A percentile compares a stretch with the other conserved stretches of the same genome.
Conservation (phyloP, 2,797 vertebrate genomes). For the Serranus cabrilla region DNA sequence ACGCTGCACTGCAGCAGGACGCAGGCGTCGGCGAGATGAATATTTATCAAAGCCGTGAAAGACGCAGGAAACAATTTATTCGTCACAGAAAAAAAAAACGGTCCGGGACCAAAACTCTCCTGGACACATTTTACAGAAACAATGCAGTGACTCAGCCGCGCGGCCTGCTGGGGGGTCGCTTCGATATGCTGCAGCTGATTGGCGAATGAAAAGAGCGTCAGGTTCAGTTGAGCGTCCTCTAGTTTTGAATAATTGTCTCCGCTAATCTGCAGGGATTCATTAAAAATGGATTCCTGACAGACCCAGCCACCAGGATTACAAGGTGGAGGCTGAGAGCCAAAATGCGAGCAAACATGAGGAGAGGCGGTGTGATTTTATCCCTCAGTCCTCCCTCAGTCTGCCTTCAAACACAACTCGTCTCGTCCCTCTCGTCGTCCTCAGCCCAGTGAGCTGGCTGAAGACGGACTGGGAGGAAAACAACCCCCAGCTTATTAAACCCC, state of each 20-base stretch:
- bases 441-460: constrained; percentile 46
- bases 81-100: constrained; percentile 37
- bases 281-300: constrained; percentile 46
- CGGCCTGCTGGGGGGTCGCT: not conserved
- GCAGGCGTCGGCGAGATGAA: constrained; percentile 49
- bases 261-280: constrained; percentile 68
- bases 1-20: constrained; percentile 57
- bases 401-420: constrained; percentile 38
- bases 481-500: constrained; percentile 61
- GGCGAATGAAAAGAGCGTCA: constrained; percentile 35
- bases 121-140: constrained; percentile 30
- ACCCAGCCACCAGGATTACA: constrained; percentile 34
- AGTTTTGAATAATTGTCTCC: constrained; percentile 50
- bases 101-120: constrained; percentile 26
- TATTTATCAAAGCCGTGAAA: constrained; percentile 67
- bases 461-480: constrained; percentile 29
- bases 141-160: constrained; percentile 25
- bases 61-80: constrained; percentile 44
- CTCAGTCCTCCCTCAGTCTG: constrained; percentile 32
- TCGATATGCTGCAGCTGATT: constrained; percentile 25
- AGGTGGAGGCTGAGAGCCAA: constrained; percentile 34
- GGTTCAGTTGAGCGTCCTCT: constrained; percentile 18
- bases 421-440: constrained; percentile 20
- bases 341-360: constrained; percentile 44
- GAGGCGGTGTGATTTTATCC: constrained; percentile 39